Percentiles rank a stretch among this genome's conserved stretches.
These are phyloP conservation scores for Heliconius nattereri DNA, from an alignment of 1,140 invertebrate genomes.

Conservation along the genomic window DNA sequence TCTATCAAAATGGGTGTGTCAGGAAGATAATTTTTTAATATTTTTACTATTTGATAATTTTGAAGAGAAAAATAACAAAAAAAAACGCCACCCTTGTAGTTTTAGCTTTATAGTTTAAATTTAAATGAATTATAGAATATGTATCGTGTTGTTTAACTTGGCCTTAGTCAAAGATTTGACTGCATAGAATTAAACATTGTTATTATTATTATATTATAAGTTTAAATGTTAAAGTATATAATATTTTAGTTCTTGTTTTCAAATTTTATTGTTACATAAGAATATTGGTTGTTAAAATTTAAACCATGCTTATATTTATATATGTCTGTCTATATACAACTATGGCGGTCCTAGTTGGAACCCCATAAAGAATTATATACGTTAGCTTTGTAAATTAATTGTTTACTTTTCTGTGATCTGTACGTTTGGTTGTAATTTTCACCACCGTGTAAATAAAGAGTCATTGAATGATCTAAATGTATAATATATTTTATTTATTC, in stretches of 20 bases:
- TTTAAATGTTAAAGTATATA: not conserved
- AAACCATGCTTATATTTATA: not conserved
- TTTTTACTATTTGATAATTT: too few relatives aligned
- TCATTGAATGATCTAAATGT: slow-evolving; percentile 80
- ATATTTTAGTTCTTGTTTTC: not conserved
- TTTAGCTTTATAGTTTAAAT: not conserved
- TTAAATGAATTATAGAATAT: not conserved
- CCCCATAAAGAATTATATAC: not conserved
- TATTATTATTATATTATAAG: slow-evolving; percentile 16
- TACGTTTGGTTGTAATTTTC: slow-evolving; percentile 62
- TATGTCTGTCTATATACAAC: not conserved
- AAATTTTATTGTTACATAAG: not conserved
- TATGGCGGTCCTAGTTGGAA: not conserved
- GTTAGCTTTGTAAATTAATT: slow-evolving; percentile 58
- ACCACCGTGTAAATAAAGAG: slow-evolving; percentile 78
- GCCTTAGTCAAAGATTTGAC: slow-evolving; percentile 65
- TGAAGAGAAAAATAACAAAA: too few relatives aligned
- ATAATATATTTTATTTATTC: slow-evolving; percentile 52
- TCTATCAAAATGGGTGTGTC: too few relatives aligned
- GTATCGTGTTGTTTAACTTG: slow-evolving; percentile 16
- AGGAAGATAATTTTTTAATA: too few relatives aligned
- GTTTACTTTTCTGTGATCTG: slow-evolving; percentile 64
- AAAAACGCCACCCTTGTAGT: not conserved
- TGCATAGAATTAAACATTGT: slow-evolving; percentile 62
- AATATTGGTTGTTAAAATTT: not conserved